Percentiles rank a stretch among this genome's conserved stretches.
Conservation (phyloP, 2,888 invertebrate species). For the Helicoverpa assulta region DNA sequence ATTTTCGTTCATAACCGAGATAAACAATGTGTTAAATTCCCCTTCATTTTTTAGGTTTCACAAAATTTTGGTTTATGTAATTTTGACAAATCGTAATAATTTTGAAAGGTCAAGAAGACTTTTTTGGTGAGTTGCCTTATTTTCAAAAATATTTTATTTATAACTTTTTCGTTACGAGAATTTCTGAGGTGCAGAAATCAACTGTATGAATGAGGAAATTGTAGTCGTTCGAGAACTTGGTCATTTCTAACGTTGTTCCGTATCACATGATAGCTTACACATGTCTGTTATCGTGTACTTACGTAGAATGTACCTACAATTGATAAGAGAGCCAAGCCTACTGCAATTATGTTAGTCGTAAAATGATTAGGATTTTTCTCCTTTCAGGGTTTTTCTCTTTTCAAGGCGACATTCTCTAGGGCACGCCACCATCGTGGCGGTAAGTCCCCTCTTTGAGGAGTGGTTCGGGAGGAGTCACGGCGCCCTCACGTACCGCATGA, state of each 20-base stretch:
- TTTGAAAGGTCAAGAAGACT: slow-evolving; percentile 14
- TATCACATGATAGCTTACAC: background rate
- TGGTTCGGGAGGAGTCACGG: too few relatives aligned
- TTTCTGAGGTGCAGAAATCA: background rate
- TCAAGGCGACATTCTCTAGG: too few relatives aligned
- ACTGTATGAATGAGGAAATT: too few relatives aligned
- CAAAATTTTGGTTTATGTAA: slow-evolving; percentile 7
- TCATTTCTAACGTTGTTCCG: slow-evolving; percentile 5
- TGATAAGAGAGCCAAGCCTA: slow-evolving; percentile 24
- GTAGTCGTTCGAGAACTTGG: too few relatives aligned
- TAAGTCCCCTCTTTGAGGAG: too few relatives aligned
- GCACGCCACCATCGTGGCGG: too few relatives aligned
- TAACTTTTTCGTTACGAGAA: slow-evolving; percentile 8
- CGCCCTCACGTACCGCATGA: too few relatives aligned
- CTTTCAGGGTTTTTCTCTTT: background rate
- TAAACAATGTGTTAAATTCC: slow-evolving; percentile 12
- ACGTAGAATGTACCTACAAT: background rate
- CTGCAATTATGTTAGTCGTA: background rate
- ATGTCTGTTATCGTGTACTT: slow-evolving; percentile 16
- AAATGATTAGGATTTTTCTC: slow-evolving; percentile 1
- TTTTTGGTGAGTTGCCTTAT: slow-evolving; percentile 16
- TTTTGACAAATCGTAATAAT: background rate
- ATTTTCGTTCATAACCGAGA: slow-evolving; percentile 11
- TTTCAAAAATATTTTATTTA: slow-evolving; percentile 27
- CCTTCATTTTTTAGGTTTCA: background rate